Evolutionary conservation across 2,888 invertebrate species (phyloP).

Genomic region (Apotomis capreana): DNA sequence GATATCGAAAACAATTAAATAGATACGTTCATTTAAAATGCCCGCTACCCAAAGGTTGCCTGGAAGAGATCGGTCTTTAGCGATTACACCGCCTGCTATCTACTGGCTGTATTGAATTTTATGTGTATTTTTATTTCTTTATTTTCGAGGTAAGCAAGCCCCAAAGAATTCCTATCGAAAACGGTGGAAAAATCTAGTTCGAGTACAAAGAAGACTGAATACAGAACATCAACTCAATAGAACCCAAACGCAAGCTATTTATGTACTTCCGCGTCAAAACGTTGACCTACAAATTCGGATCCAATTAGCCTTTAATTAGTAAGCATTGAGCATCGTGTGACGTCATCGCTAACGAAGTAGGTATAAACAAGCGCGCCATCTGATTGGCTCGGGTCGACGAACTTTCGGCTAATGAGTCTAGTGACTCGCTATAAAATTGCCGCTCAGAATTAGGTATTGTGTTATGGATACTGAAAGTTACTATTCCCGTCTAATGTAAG

Average conservation of each 20-base stretch:
- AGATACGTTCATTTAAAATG: no score
- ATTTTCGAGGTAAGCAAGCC: no score
- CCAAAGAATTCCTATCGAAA: no score
- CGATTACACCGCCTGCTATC: no score
- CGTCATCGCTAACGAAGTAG: conserved; percentile 48
- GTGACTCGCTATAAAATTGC: conserved; percentile 60
- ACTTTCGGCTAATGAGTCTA: conserved; percentile 53
- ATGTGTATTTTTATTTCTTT: no score
- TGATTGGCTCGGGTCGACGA: conserved; percentile 46
- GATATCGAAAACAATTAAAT: no score
- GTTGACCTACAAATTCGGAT: conserved; percentile 47
- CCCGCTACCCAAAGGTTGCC: no score
- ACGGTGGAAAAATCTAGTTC: not conserved
- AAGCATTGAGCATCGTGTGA: conserved; percentile 50
- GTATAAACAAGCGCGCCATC: conserved; percentile 57
- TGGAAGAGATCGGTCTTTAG: no score
- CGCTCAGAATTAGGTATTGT: conserved; percentile 41
- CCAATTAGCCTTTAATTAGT: conserved; percentile 54
- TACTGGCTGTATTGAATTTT: no score
- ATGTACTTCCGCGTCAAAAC: conserved; percentile 11
- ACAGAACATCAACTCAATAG: conserved; percentile 14
- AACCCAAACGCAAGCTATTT: conserved; percentile 10
- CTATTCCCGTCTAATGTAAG: conserved; percentile 2
- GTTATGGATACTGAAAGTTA: conserved; percentile 10
- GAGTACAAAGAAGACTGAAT: conserved; percentile 14